These are phyloP conservation scores for Melanophora roralis DNA, from an alignment of 2,888 invertebrate genomes.

Conservation along the genomic window DNA sequence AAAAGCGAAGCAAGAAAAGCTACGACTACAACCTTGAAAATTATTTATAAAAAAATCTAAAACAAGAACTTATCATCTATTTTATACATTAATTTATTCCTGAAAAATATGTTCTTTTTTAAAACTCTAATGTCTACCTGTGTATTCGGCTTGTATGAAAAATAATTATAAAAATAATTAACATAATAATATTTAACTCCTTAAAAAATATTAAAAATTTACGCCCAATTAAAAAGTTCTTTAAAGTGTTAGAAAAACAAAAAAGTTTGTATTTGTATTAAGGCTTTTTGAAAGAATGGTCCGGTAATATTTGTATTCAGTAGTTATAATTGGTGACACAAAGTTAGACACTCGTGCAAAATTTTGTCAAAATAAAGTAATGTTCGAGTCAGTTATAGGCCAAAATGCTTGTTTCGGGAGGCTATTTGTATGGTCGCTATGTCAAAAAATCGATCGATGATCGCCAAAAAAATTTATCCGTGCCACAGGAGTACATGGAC, in stretches of 20 bases:
- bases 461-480: not conserved
- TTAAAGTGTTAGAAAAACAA: too few relatives aligned
- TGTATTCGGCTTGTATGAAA: not conserved
- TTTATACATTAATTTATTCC: not conserved
- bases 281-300: too few relatives aligned
- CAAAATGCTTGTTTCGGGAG: too few relatives aligned
- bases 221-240: not conserved
- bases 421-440: too few relatives aligned
- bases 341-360: too few relatives aligned
- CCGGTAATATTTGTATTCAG: too few relatives aligned
- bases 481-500: too few relatives aligned
- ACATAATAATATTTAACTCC: not conserved
- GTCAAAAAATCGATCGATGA: too few relatives aligned
- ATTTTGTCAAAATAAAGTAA: too few relatives aligned
- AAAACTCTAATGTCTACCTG: not conserved
- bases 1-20: not conserved
- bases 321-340: too few relatives aligned
- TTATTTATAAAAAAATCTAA: conserved; percentile 13
- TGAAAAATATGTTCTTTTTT: not conserved
- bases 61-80: not conserved
- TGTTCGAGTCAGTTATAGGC: too few relatives aligned
- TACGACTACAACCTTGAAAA: conserved; percentile 42
- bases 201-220: not conserved
- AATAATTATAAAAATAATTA: not conserved
- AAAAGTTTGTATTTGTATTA: too few relatives aligned